Percentiles rank a stretch among this genome's conserved stretches.
Evolutionary conservation across 2,888 invertebrate species (phyloP).

Genomic region (Oxyteleia sp.): DNA sequence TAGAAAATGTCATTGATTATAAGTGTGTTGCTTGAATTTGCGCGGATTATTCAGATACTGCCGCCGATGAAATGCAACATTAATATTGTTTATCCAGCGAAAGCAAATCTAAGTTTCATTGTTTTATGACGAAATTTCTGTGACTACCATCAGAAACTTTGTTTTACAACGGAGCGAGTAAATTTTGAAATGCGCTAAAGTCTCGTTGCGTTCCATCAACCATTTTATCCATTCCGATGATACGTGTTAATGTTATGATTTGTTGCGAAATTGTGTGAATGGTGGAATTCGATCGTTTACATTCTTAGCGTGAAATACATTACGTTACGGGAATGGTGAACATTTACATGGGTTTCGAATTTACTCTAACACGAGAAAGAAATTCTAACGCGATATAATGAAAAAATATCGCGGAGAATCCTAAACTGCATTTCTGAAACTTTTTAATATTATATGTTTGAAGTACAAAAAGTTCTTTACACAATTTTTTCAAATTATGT

Average conservation of each 20-base stretch:
- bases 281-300: conserved; percentile 14
- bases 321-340: conserved; percentile 7
- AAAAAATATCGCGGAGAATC: too few species aligned
- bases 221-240: conserved; percentile 5
- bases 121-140: background rate
- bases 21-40: background rate
- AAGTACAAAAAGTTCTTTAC: too few species aligned
- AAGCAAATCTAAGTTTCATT: background rate
- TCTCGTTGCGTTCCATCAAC: background rate
- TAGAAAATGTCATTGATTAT: too few species aligned
- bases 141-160: background rate
- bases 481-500: too few species aligned
- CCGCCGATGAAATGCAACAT: background rate
- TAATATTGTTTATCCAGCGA: background rate
- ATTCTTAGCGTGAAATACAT: conserved; percentile 35
- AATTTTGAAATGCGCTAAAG: background rate
- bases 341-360: conserved; percentile 4
- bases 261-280: conserved; percentile 32
- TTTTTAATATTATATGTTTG: too few species aligned
- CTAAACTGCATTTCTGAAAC: too few species aligned
- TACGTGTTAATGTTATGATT: conserved; percentile 29
- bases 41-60: background rate
- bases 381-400: too few species aligned
- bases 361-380: background rate
- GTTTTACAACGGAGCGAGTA: background rate